Conservation (phyloP, 2,113 vertebrate genomes). For the Rhea americana region DNA sequence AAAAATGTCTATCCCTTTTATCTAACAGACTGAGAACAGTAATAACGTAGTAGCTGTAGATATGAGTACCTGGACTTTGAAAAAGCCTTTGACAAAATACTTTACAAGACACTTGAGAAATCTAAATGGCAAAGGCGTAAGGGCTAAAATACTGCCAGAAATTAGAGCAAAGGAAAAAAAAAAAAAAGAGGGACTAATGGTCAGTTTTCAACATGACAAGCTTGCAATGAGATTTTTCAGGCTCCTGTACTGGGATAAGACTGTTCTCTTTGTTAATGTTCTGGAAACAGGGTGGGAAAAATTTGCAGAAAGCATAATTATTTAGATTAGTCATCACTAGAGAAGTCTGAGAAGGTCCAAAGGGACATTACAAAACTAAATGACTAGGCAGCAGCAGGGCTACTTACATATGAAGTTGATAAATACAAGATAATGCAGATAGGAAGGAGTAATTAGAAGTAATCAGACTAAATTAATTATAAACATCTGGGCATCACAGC, state of each 20-base stretch:
- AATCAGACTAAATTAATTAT: conserved; percentile 57
- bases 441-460: conserved; percentile 48
- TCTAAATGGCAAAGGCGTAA: not conserved
- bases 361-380: conserved; percentile 20
- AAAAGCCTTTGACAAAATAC: not conserved
- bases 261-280: not conserved
- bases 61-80: not conserved
- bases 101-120: not conserved
- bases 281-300: not conserved
- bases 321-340: conserved; percentile 19
- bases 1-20: not conserved
- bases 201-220: not conserved
- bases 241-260: not conserved
- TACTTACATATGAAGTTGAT: not conserved
- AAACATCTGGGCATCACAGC: conserved; percentile 29
- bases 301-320: not conserved
- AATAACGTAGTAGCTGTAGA: not conserved
- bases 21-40: not conserved
- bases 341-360: conserved; percentile 10
- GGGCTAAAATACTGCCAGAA: not conserved
- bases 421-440: conserved; percentile 42
- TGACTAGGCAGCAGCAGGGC: not conserved
- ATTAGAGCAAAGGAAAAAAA: not conserved
- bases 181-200: fast-evolving
- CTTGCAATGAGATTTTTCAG: not conserved